Base-by-base conservation (phyloP, 2,888 invertebrate species). In the Branchipolynoe longqiensis region DNA sequence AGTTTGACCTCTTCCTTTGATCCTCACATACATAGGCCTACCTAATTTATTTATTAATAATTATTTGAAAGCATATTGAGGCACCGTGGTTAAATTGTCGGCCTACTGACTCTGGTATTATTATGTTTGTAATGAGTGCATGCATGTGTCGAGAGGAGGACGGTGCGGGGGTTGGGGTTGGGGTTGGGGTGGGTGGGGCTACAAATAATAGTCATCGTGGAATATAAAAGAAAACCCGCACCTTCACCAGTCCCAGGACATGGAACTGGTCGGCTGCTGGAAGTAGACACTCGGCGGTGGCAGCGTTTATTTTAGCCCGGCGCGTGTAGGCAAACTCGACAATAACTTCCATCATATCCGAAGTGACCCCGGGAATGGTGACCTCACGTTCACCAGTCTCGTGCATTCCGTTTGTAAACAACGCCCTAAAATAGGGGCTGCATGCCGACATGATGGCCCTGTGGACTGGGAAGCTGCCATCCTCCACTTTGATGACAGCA, bases 251-350 rank as follows among this genome's bases (percentile, higher is more conserved):
- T 0, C 97, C 97, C 73, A 96, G 94, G 89, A 98, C 96, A 90
- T 97, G 96, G 84, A 98, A 95, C 93, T 97, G 98, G 94, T 98
- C 98, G 1, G 98, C 97, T 0, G 97, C 96, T 90, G 96, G 96
- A 22, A 98, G 94, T 1, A 93, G 89, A 22, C 90, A 89, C 91
- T 96, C 96, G 0, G 98, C 97, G 92, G 97, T 98, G 48, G 96
- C 95, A 56, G 96, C 95, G 86, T 95, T 96, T 36, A 98, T 95
- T 86, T 96, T 95, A 84, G 97, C 95, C 88, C 96, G 96, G 83
- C 97, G 95, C 62, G 97, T 94, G 94, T 98, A 98, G 0, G 97
- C 97, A 93, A 97, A 98, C 89, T 97, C 96, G 88, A 98, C 95
- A 58, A 98, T 95, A 83, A 96, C 95, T 87, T 96, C 95, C 95